Evolutionary conservation across 2,888 invertebrate species (phyloP).

Genomic region (Vesta saturnalis): DNA sequence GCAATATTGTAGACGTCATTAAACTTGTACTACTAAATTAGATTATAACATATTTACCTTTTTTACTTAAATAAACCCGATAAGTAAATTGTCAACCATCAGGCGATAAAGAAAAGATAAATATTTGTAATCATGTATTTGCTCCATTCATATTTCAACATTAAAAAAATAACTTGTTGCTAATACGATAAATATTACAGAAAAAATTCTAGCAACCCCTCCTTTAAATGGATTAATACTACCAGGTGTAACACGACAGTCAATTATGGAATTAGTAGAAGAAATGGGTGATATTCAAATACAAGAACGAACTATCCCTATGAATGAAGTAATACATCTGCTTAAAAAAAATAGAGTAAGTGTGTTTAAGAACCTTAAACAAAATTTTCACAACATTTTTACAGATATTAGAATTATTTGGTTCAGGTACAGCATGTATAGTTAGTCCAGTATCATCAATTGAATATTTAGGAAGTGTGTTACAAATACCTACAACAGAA

Average conservation of each 20-base stretch:
- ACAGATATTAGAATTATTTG: slow-evolving; percentile 95
- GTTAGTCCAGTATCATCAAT: slow-evolving; percentile 92
- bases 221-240: slow-evolving; percentile 93
- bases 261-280: slow-evolving; percentile 81
- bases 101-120: too few species aligned
- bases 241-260: slow-evolving; percentile 93
- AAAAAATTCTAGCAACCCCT: slow-evolving; percentile 91
- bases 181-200: too few species aligned
- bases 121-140: too few species aligned
- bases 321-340: slow-evolving; percentile 80
- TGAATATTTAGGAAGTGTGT: slow-evolving; percentile 75
- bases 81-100: too few species aligned
- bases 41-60: too few species aligned
- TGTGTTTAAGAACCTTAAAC: slow-evolving; percentile 41
- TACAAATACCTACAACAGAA: slow-evolving; percentile 78
- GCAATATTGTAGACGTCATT: too few species aligned
- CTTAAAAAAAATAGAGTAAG: slow-evolving; percentile 85
- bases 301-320: slow-evolving; percentile 82
- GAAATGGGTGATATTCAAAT: slow-evolving; percentile 91
- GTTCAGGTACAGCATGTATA: slow-evolving; percentile 96
- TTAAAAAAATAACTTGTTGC: too few species aligned
- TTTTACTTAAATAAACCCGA: too few species aligned
- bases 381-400: neutral
- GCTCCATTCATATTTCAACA: too few species aligned
- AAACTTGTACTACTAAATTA: too few species aligned